Percentiles rank a stretch among this genome's conserved stretches.
These are phyloP conservation scores for Drosophila tani DNA, from an alignment of 1,140 invertebrate species.

Conservation along the genomic window DNA sequence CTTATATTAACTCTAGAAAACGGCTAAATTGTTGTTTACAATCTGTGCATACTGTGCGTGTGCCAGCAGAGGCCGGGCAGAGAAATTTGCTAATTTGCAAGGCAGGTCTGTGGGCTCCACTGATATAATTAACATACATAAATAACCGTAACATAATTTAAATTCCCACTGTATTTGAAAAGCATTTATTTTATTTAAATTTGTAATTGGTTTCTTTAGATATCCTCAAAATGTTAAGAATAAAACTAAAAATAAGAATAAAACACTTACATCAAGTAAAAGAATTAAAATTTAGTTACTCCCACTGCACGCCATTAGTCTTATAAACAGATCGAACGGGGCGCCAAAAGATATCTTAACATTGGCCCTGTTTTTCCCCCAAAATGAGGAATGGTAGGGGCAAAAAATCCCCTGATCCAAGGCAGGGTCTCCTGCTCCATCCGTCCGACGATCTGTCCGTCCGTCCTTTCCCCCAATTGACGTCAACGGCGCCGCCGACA, in stretches of 20 bases:
- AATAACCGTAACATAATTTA: not conserved
- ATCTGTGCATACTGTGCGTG: too few species aligned
- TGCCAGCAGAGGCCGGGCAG: too few species aligned
- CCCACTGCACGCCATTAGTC: not conserved
- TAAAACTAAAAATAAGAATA: not conserved
- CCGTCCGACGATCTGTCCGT: conserved; percentile 26
- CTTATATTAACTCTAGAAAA: too few species aligned
- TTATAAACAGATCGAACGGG: conserved; percentile 26
- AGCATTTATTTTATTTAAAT: not conserved
- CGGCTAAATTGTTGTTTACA: too few species aligned
- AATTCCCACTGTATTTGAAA: not conserved
- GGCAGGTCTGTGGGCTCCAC: too few species aligned
- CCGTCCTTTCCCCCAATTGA: conserved; percentile 55
- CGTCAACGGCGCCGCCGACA: conserved; percentile 65
- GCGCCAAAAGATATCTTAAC: conserved; percentile 30
- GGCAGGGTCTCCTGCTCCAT: conserved; percentile 10
- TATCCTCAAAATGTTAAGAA: not conserved
- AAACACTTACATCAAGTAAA: conserved; percentile 6
- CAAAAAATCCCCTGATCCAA: conserved; percentile 2
- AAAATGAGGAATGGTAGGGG: not conserved
- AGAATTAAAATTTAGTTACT: conserved; percentile 24
- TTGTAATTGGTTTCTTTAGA: too few species aligned
- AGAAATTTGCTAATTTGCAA: too few species aligned
- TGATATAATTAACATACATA: not conserved
- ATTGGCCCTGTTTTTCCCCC: conserved; percentile 22